phyloP scores from a whole-genome alignment of 2,113 vertebrate species.

The Balaeniceps rex region DNA sequence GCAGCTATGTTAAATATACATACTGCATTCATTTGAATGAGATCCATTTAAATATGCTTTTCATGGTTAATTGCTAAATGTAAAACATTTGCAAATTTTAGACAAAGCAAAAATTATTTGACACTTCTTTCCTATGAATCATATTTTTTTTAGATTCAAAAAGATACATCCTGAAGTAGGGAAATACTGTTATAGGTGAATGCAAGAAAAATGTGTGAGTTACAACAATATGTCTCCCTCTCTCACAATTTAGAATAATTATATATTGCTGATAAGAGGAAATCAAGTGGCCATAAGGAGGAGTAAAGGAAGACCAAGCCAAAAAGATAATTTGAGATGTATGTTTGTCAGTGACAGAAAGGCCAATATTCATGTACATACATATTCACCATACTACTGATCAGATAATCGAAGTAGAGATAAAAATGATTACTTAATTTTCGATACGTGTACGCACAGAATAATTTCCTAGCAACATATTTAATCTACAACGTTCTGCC shows the following conservation, averaged over 20 bases:
- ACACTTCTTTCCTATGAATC: constrained; percentile 32
- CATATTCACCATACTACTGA: neutral
- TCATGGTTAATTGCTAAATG: constrained; percentile 22
- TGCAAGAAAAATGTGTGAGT: neutral
- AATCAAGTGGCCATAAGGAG: neutral
- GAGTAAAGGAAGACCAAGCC: neutral
- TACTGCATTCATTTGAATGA: neutral
- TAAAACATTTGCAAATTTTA: constrained; percentile 34
- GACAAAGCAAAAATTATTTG: constrained; percentile 32
- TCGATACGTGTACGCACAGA: neutral
- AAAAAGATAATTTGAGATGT: neutral
- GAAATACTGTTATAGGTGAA: constrained; percentile 2
- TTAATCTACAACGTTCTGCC: neutral
- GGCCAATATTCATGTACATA: neutral
- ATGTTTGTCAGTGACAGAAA: neutral
- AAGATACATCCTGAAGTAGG: constrained; percentile 37
- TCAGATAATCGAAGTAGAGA: neutral
- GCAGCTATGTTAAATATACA: neutral
- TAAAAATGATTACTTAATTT: neutral
- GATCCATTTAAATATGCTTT: constrained; percentile 21
- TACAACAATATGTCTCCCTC: neutral
- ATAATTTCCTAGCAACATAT: neutral
- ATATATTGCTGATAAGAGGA: neutral
- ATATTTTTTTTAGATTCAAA: neutral
- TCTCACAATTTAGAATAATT: neutral